Evolutionary conservation across 1,140 invertebrate species (phyloP).

Genomic region (Heliconius melpomene): DNA sequence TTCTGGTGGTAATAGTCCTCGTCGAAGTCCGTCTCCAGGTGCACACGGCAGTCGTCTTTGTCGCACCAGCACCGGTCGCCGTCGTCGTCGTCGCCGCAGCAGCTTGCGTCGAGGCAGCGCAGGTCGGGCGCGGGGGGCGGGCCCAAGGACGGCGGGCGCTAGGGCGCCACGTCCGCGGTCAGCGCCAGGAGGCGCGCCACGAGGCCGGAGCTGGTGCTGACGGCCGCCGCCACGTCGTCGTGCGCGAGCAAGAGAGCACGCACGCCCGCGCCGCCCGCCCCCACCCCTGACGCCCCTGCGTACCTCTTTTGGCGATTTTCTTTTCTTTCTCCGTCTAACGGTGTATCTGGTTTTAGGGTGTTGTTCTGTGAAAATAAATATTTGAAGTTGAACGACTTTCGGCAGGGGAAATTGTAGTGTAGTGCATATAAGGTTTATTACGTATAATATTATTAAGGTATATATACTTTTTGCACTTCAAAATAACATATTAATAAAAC

Average conservation of each 20-base stretch:
- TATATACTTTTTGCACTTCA: no score
- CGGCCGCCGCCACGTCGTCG: constrained; percentile 51
- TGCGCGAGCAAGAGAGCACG: constrained; percentile 60
- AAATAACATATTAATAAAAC: no score
- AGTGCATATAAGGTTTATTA: no score
- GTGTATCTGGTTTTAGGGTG: constrained; percentile 30
- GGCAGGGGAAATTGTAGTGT: no score
- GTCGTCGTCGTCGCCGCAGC: constrained; percentile 5
- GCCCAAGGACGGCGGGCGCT: constrained; percentile 40
- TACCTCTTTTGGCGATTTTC: constrained; percentile 17
- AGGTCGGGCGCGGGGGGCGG: neutral
- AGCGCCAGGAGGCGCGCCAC: constrained; percentile 50
- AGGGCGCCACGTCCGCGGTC: constrained; percentile 49
- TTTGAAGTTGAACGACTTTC: neutral
- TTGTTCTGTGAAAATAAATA: neutral
- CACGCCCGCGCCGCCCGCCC: constrained; percentile 50
- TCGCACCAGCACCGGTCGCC: constrained; percentile 22
- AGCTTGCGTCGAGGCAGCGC: neutral
- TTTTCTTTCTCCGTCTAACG: constrained; percentile 22
- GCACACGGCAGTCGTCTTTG: constrained; percentile 22
- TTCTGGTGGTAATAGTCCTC: constrained; percentile 13
- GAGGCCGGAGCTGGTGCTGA: constrained; percentile 54
- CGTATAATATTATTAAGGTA: no score
- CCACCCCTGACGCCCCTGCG: constrained; percentile 20
- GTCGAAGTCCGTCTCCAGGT: constrained; percentile 1